Base-by-base conservation (phyloP, 2,888 invertebrate species). In the Chorisops tibialis region DNA sequence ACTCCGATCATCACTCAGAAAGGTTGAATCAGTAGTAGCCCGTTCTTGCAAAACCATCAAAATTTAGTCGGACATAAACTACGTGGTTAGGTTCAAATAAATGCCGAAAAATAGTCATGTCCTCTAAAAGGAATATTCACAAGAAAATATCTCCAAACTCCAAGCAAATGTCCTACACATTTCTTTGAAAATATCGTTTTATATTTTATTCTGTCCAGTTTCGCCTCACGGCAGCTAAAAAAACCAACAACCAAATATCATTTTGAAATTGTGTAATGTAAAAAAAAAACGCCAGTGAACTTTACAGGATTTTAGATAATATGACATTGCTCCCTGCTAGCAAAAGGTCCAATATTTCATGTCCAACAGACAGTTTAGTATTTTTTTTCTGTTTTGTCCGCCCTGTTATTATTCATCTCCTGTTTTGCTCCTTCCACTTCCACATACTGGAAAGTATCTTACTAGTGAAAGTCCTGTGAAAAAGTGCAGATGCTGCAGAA, bases 401-500 rank as follows among this genome's bases (percentile, higher is more conserved):
- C 47, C 19, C n/a, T 18, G 16, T 37, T 35, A 45, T 47, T 45
- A 47, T 16, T 50, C 49, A 16, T 14, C 30, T 35, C 30, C 35
- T 14, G 30, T 22, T 16, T 24, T 24, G 24, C 45, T 45, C 43
- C 21, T 22, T 54, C 19, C 1, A 39, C 22, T 41, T 9, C 3
- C 41, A 41, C 41, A 41, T 16, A 41, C 41, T n/a, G 14, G n/a
- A 16, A 41, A 41, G 41, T 7, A n/a, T 41, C n/a, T 11, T 41
- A 41, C 41, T 14, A 41, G n/a, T 16, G 14, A 14, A 52, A 50
- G 16, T 22, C 49, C 45, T 64, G 64, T 64, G 64, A 64, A 64
- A 64, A 64, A 64, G 49, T 64, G 64, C 64, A 64, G 62, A 64
- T 64, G 64, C 54, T 64, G 64, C 64, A 64, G 61, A 54, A 64